phyloP scores from a whole-genome alignment of 1,140 invertebrate species.

The Melitaea cinxia region DNA sequence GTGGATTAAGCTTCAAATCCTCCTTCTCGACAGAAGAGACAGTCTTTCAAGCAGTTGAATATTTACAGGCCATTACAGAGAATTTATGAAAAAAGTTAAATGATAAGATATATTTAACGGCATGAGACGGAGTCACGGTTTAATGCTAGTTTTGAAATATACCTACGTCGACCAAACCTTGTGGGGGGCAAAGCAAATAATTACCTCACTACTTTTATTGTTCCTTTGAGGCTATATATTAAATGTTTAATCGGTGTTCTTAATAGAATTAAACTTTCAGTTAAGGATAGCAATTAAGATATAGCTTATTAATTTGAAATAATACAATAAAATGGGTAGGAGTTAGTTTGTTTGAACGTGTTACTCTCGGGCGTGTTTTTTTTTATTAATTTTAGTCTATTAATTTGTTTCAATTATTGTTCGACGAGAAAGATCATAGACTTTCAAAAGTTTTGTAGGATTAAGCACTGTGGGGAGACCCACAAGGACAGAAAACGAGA shows the following conservation, averaged over 20 bases:
- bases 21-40: not conserved
- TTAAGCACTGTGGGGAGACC: too few relatives aligned
- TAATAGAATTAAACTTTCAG: not conserved
- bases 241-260: not conserved
- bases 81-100: not conserved
- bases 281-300: not conserved
- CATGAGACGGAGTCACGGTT: not conserved
- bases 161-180: not conserved
- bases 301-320: too few relatives aligned
- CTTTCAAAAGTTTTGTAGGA: too few relatives aligned
- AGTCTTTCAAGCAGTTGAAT: not conserved
- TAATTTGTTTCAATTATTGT: too few relatives aligned
- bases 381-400: too few relatives aligned
- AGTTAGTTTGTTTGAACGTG: too few relatives aligned
- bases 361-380: too few relatives aligned
- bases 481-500: too few relatives aligned
- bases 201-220: not conserved
- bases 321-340: too few relatives aligned
- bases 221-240: not conserved
- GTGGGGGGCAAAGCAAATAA: slow-evolving; percentile 1
- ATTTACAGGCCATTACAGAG: not conserved
- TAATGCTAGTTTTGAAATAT: not conserved
- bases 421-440: too few relatives aligned
- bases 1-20: not conserved
- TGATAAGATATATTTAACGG: not conserved